phyloP scores from a whole-genome alignment of 1,140 invertebrate genomes.

The Leguminivora glycinivorella region DNA sequence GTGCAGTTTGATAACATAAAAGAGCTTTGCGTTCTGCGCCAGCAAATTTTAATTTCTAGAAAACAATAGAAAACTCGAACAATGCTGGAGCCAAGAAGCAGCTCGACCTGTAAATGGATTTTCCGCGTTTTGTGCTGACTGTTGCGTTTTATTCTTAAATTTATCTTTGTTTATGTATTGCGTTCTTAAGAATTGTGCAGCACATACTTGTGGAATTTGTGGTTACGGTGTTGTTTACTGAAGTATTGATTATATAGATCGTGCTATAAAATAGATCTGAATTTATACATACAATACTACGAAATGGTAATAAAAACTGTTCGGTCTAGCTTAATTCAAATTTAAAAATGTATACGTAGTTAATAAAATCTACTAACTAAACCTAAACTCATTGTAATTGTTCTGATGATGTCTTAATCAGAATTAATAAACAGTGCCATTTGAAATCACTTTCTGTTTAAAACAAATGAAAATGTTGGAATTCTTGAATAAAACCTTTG shows the following conservation, averaged over 20 bases:
- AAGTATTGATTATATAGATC: too few species aligned
- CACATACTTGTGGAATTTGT: too few species aligned
- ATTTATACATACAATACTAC: too few species aligned
- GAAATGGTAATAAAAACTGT: too few species aligned
- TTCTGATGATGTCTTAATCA: not conserved
- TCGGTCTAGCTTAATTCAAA: too few species aligned
- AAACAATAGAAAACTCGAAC: conserved; percentile 20
- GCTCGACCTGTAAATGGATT: not conserved
- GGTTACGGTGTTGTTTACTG: too few species aligned
- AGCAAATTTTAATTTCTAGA: conserved; percentile 12
- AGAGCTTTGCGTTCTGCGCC: not conserved
- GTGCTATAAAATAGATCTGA: too few species aligned
- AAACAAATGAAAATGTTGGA: conserved; percentile 9
- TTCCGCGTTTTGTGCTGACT: not conserved
- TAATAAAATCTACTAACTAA: too few species aligned
- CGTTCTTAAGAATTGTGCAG: not conserved
- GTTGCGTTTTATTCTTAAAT: not conserved
- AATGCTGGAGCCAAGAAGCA: not conserved
- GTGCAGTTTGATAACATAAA: not conserved
- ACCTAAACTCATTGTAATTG: not conserved
- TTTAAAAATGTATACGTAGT: too few species aligned
- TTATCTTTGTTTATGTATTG: not conserved
- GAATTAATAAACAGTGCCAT: not conserved
- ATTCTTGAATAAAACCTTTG: conserved; percentile 7
- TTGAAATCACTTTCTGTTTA: conserved; percentile 2